These are phyloP conservation scores for Ascaphus truei DNA, from an alignment of 2,113 vertebrate genomes.

Conservation along the genomic window DNA sequence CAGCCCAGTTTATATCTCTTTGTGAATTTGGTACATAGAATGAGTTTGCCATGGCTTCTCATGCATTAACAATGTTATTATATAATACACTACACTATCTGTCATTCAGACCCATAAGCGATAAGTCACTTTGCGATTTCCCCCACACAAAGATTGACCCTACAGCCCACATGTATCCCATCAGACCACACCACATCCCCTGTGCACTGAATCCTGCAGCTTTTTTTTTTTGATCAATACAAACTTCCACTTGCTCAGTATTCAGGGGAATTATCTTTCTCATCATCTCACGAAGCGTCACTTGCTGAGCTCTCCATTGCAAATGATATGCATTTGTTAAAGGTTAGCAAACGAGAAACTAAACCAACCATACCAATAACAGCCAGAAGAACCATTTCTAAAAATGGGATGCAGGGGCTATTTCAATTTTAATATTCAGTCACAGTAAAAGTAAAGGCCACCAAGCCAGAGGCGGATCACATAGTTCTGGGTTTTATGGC, in stretches of 20 bases:
- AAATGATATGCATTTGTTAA: constrained; percentile 66
- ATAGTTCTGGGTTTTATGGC: constrained; percentile 69
- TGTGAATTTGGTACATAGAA: too few species aligned
- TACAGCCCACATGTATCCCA: too few species aligned
- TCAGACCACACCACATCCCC: too few species aligned
- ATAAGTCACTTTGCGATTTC: background rate
- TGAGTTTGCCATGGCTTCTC: constrained; percentile 41
- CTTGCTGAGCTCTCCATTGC: constrained; percentile 52
- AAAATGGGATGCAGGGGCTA: constrained; percentile 61
- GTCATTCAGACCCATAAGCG: background rate
- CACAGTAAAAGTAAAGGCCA: constrained; percentile 70
- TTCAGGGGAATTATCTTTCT: constrained; percentile 39
- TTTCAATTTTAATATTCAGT: constrained; percentile 76
- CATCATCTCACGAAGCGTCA: constrained; percentile 50
- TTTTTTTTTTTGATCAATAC: constrained; percentile 30
- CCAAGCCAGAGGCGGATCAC: constrained; percentile 70
- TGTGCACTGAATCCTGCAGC: constrained; percentile 28
- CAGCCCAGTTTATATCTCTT: too few species aligned
- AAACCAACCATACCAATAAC: constrained; percentile 82
- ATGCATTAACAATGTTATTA: background rate
- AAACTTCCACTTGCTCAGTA: constrained; percentile 41
- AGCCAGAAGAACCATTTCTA: constrained; percentile 73
- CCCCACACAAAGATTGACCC: constrained; percentile 33
- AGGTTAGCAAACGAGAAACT: constrained; percentile 79
- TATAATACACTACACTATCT: background rate